These are phyloP conservation scores for Discoglossus pictus DNA, from an alignment of 2,797 vertebrate species.

Conservation along the genomic window DNA sequence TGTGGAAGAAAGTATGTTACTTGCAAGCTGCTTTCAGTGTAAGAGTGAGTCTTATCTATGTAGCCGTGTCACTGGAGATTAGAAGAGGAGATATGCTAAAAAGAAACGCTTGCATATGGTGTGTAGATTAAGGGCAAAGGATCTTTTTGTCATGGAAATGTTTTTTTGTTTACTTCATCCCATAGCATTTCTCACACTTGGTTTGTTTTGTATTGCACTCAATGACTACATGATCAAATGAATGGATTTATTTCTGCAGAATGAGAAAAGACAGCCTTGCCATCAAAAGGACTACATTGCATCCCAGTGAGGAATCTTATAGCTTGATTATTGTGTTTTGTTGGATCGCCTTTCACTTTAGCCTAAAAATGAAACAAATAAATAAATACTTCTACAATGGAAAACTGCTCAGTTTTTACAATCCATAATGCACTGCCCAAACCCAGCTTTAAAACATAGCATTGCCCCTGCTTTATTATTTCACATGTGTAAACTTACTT, in stretches of 20 bases:
- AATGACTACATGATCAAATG: conserved; percentile 88
- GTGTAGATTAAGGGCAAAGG: conserved; percentile 84
- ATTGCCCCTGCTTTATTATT: too few species aligned
- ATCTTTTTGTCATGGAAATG: conserved; percentile 97
- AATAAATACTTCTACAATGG: conserved; percentile 70
- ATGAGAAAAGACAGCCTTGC: conserved; percentile 82
- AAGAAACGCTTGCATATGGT: conserved; percentile 86
- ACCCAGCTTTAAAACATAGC: too few species aligned
- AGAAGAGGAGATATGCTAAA: conserved; percentile 74
- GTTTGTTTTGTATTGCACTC: conserved; percentile 91
- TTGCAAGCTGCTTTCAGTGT: conserved; percentile 42
- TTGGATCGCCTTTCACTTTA: conserved; percentile 78
- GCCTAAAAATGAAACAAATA: conserved; percentile 74
- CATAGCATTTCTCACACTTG: conserved; percentile 95
- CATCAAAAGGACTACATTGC: conserved; percentile 82
- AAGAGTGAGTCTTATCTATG: conserved; percentile 65
- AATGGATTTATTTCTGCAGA: conserved; percentile 90
- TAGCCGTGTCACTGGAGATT: conserved; percentile 74
- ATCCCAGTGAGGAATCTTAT: conserved; percentile 81
- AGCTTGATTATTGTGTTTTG: conserved; percentile 74
- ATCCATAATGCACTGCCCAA: too few species aligned
- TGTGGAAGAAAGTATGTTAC: conserved; percentile 45
- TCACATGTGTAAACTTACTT: too few species aligned
- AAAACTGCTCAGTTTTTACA: neutral
- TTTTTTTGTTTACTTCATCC: conserved; percentile 89